Base-by-base conservation (phyloP, 1,140 invertebrate species). In the Scylla paramamosain region DNA sequence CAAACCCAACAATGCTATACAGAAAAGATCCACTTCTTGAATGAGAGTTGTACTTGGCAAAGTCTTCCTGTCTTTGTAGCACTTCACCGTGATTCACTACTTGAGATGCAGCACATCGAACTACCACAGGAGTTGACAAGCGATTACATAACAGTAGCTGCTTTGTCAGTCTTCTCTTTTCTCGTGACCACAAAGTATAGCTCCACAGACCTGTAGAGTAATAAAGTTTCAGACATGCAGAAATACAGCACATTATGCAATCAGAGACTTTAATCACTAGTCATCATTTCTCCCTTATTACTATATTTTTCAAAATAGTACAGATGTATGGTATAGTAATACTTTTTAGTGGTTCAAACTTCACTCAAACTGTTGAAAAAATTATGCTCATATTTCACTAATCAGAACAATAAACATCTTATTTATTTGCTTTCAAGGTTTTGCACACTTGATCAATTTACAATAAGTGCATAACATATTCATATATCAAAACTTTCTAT, bases 1-100 rank as follows among this genome's bases (percentile, higher is more conserved):
- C 91, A 16, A 95, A 77, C 87, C 94, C 94, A 14, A 92, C n/a
- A 92, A 91, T 91, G 39, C 77, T 92, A n/a, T 59, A 52, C 25
- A 87, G 39, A 59, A 77, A 92, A 3, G 94, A 89, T n/a, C 20
- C 28, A 4, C 16, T 89, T 8, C 31, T 28, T 28, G 90, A 52
- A 14, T 87, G 10, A 32, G 82, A 7, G 48, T 84, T 16, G 39
- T 48, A 28, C 59, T 20, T 67, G 31, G 59, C 14, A 52, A 20
- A 28, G 25, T 4, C 14, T 0, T 82, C 20, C 25, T 12, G 67
- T 45, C 25, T 10, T 45, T 86, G 52, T n/a, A 88, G 77, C 25
- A 29, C 25, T 8, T 48, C 52, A 32, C 10, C 20, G 52, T 20
- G 7, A 20, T 14, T 8, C 29, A 77, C 25, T 32, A 77, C 25